Percentiles rank a stretch among this genome's conserved stretches.
Evolutionary conservation across 2,888 invertebrate species (phyloP).

Genomic region (Caenorhabditis auriculariae): DNA sequence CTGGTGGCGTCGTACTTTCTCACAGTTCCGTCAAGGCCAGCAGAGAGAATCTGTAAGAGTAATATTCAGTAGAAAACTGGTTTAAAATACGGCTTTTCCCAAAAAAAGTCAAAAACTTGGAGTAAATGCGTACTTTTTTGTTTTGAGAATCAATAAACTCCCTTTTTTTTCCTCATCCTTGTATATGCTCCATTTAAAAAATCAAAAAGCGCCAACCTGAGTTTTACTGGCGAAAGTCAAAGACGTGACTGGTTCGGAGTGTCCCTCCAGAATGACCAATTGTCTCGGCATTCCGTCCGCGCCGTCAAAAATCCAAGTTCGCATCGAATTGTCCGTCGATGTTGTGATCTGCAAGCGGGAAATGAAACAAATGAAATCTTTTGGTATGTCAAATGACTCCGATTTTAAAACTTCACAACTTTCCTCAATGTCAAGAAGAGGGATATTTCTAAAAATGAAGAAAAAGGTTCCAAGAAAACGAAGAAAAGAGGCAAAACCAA

Average conservation of each 20-base stretch:
- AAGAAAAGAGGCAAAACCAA: constrained; percentile 67
- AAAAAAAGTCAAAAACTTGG: constrained; percentile 4
- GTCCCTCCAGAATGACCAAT: constrained; percentile 64
- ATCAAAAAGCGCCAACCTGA: constrained; percentile 19
- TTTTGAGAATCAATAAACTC: no score
- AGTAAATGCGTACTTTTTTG: neutral
- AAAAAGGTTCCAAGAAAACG: neutral
- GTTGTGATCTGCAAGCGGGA: constrained; percentile 41
- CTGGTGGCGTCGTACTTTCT: constrained; percentile 46
- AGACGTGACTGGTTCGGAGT: constrained; percentile 63
- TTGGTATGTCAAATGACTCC: no score
- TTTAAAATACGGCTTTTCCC: neutral
- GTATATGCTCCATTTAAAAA: neutral
- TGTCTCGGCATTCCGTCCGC: constrained; percentile 74
- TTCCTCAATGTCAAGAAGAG: neutral
- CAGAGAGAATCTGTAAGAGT: constrained; percentile 32
- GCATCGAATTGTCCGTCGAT: constrained; percentile 57
- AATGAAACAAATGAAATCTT: neutral
- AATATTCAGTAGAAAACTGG: neutral
- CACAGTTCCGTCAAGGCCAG: constrained; percentile 53
- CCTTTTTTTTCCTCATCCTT: constrained; percentile 1
- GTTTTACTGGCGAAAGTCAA: constrained; percentile 23
- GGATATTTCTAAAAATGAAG: neutral
- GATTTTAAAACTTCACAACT: neutral
- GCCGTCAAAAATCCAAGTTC: constrained; percentile 77